Conservation (phyloP, 2,797 vertebrate genomes). For the Malurus splendens region DNA sequence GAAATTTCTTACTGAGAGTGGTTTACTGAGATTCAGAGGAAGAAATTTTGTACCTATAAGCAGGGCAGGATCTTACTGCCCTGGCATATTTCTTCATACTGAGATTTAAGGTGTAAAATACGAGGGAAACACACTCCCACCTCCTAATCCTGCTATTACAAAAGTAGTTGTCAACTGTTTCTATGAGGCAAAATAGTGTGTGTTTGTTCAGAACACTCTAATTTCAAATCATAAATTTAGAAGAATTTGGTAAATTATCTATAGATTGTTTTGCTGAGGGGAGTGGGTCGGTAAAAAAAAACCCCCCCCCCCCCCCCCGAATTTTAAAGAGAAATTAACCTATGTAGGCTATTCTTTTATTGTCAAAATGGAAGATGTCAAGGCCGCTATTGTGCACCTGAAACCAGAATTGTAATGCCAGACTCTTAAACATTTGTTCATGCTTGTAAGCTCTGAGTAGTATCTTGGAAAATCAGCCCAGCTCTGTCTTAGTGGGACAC, state of each 20-base stretch:
- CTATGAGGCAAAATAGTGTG: not conserved
- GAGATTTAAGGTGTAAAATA: not conserved
- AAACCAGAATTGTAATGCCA: not conserved
- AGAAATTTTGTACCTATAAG: not conserved
- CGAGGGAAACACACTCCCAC: not conserved
- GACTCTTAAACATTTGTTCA: not conserved
- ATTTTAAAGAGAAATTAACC: not conserved
- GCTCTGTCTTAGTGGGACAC: not conserved
- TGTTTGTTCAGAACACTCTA: not conserved
- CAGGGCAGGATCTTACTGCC: not conserved
- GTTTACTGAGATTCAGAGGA: not conserved
- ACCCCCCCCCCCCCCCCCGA: fast-evolving
- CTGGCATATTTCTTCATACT: not conserved
- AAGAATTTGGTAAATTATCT: not conserved
- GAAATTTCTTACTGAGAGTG: not conserved
- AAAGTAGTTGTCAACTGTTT: not conserved
- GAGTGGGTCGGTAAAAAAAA: no score
- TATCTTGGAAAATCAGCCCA: not conserved
- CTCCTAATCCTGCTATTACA: not conserved
- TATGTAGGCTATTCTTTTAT: not conserved
- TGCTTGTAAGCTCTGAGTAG: not conserved
- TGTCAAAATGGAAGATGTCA: not conserved
- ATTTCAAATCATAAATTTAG: not conserved
- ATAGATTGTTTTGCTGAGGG: not conserved
- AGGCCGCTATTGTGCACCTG: not conserved